Evolutionary conservation across 2,797 vertebrate species (phyloP).

Genomic region (Rhinichthys osculus): DNA sequence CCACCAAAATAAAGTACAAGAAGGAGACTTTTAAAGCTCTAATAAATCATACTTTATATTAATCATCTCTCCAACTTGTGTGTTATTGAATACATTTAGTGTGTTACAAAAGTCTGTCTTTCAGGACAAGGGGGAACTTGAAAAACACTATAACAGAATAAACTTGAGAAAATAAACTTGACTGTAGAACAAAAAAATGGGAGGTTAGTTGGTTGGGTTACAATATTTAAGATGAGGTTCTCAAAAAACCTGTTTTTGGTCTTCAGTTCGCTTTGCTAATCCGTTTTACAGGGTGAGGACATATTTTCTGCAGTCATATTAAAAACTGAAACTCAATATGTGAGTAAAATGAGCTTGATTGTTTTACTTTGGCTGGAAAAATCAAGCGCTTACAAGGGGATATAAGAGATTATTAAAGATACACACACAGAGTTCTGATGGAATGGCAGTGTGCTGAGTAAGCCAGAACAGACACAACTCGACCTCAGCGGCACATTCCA

Average conservation of each 20-base stretch:
- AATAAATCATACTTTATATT: neutral
- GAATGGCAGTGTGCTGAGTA: constrained; percentile 55
- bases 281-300: constrained; percentile 11
- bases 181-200: neutral
- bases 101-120: neutral
- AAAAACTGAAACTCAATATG: constrained; percentile 26
- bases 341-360: constrained; percentile 3
- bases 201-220: neutral
- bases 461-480: constrained; percentile 54
- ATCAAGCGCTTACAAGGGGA: constrained; percentile 13
- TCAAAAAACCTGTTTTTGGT: neutral
- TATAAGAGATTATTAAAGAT: constrained; percentile 28
- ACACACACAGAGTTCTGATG: constrained; percentile 31
- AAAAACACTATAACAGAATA: neutral
- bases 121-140: neutral
- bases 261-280: neutral
- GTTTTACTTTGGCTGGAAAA: constrained; percentile 28
- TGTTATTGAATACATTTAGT: neutral
- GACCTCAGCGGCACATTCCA: constrained; percentile 61
- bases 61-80: neutral
- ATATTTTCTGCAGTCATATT: constrained; percentile 6
- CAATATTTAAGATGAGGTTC: neutral
- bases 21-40: neutral
- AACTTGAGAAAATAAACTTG: neutral
- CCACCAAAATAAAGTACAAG: neutral